Evolutionary conservation across 2,113 vertebrate genomes (phyloP).

Genomic region (Poeciliopsis turrubarensis): DNA sequence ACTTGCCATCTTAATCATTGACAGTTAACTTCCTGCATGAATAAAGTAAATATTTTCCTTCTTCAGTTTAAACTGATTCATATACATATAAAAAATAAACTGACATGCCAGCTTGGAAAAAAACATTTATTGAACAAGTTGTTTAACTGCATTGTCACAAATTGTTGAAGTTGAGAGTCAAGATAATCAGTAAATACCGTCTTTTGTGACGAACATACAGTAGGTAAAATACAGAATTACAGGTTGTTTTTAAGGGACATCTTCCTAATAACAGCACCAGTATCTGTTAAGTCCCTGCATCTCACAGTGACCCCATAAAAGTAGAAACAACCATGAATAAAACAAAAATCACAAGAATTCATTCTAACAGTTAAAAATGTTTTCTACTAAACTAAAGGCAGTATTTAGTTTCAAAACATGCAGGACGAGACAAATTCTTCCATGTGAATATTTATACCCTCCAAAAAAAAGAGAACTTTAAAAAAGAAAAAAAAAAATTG

Average conservation of each 20-base stretch:
- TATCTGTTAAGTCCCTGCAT: slow-evolving; percentile 26
- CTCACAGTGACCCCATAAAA: slow-evolving; percentile 16
- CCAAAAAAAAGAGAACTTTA: not conserved
- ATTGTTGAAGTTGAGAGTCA: slow-evolving; percentile 30
- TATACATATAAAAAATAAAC: not conserved
- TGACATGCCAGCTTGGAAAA: slow-evolving; percentile 35
- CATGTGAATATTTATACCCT: not conserved
- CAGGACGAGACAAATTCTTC: slow-evolving; percentile 34
- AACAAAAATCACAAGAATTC: slow-evolving; percentile 42
- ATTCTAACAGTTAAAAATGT: slow-evolving; percentile 52
- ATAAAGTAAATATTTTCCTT: not conserved
- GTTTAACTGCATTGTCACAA: slow-evolving; percentile 51
- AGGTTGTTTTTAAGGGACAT: slow-evolving; percentile 18
- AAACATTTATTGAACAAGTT: slow-evolving; percentile 69
- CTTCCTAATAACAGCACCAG: slow-evolving; percentile 34
- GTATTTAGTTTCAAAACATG: slow-evolving; percentile 51
- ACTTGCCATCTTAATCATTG: not conserved
- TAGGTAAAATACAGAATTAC: slow-evolving; percentile 38
- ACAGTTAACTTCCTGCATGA: slow-evolving; percentile 38
- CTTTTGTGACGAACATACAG: slow-evolving; percentile 28
- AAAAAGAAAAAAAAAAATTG: not conserved
- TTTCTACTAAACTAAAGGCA: slow-evolving; percentile 37
- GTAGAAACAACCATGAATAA: slow-evolving; percentile 12
- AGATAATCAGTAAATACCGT: slow-evolving; percentile 15
- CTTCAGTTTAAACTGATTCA: too few species aligned